phyloP scores from a whole-genome alignment of 2,113 vertebrate genomes.

The Orycteropus afer region DNA sequence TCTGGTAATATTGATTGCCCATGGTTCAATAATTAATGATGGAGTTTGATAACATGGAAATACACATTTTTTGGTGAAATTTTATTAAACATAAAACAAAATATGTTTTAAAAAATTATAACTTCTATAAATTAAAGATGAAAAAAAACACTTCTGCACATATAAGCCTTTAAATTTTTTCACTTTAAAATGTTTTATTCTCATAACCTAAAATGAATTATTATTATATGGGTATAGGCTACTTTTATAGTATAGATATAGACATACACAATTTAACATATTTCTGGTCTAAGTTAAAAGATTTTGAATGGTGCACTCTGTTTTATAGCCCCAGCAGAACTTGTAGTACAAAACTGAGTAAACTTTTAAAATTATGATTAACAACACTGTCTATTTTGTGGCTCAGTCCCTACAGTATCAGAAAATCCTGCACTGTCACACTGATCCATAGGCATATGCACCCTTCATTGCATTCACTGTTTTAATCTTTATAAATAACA shows the following conservation, averaged over 20 bases:
- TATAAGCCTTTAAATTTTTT: background rate
- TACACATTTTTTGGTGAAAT: background rate
- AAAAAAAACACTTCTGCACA: conserved; percentile 5
- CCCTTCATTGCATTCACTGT: conserved; percentile 28
- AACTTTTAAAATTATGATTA: conserved; percentile 63
- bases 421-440: conserved; percentile 50
- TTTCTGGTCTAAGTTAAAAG: conserved; percentile 48
- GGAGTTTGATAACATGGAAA: background rate
- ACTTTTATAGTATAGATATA: conserved; percentile 9
- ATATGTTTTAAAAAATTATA: background rate
- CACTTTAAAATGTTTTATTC: conserved; percentile 2
- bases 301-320: conserved; percentile 4
- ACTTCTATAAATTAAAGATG: background rate
- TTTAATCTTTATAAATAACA: conserved; percentile 82
- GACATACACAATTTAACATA: conserved; percentile 22
- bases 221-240: background rate
- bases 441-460: background rate
- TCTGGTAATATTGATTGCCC: background rate
- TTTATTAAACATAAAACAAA: conserved; percentile 45
- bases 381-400: background rate
- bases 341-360: background rate
- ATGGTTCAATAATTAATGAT: conserved; percentile 22
- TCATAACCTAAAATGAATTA: conserved; percentile 52
- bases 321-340: background rate
- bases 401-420: conserved; percentile 14